These are phyloP conservation scores for Gyrodactylus salaris DNA, from an alignment of 1,140 invertebrate species.

Conservation along the genomic window DNA sequence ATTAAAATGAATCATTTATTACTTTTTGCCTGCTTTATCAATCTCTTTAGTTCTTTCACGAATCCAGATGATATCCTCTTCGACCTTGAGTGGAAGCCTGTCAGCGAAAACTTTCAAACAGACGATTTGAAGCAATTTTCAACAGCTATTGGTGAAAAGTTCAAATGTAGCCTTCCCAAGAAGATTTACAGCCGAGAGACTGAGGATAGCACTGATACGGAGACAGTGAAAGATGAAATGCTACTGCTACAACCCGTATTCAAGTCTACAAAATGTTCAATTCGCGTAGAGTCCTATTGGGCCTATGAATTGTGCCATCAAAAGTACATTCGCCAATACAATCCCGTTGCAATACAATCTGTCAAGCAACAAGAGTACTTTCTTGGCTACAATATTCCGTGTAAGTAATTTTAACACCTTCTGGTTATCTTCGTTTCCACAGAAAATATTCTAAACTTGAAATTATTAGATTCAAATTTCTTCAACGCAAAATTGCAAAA, in stretches of 20 bases:
- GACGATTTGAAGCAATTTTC: background rate
- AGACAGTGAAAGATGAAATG: background rate
- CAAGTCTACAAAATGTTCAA: background rate
- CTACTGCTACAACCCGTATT: slow-evolving; percentile 1
- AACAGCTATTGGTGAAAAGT: background rate
- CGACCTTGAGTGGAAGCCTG: background rate
- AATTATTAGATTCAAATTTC: too few species aligned
- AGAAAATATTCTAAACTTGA: too few species aligned
- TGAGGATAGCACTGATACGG: background rate
- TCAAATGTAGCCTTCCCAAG: background rate
- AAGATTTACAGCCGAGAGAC: background rate
- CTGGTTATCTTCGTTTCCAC: background rate
- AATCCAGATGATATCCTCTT: background rate
- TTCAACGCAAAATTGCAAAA: background rate
- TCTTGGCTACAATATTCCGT: background rate
- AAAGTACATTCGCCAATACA: slow-evolving; percentile 51
- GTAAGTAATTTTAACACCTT: background rate
- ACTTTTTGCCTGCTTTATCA: background rate
- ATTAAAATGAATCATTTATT: background rate
- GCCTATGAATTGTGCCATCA: slow-evolving; percentile 86
- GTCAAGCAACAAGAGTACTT: background rate
- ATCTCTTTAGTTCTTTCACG: background rate
- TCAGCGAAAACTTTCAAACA: background rate
- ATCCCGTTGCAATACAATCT: slow-evolving; percentile 19
- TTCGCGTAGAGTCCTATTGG: slow-evolving; percentile 62